Conservation (phyloP, 2,888 invertebrate species). For the Homarus gammarus region DNA sequence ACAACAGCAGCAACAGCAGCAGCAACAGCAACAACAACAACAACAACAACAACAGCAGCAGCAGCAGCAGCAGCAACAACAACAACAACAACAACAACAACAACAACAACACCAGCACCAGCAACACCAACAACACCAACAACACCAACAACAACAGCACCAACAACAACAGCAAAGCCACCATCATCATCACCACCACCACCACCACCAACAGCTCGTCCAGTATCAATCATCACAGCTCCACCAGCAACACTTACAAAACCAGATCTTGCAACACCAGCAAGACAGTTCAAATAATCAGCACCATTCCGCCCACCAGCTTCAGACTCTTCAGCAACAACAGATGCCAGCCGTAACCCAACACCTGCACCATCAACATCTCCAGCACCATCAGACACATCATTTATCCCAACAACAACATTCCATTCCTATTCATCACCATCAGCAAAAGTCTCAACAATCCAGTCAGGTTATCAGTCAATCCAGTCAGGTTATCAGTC, state of each 20-base stretch:
- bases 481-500: constrained; percentile 14
- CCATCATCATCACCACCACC: constrained; percentile 28
- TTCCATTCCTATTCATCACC: not conserved
- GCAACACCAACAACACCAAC: constrained; percentile 15
- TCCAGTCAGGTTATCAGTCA: constrained; percentile 20
- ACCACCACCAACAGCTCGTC: constrained; percentile 25
- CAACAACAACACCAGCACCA: constrained; percentile 41
- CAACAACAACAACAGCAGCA: constrained; percentile 51
- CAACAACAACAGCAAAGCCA: constrained; percentile 39
- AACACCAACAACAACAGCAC: constrained; percentile 9
- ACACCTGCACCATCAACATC: constrained; percentile 21
- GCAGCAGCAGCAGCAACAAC: constrained; percentile 43
- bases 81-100: constrained; percentile 29
- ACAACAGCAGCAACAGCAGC: constrained; percentile 27
- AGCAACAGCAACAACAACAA: constrained; percentile 44
- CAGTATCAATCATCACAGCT: not conserved
- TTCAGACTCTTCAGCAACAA: not conserved
- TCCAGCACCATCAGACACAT: not conserved
- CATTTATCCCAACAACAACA: constrained; percentile 1
- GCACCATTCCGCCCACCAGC: constrained; percentile 18
- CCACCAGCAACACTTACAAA: constrained; percentile 21
- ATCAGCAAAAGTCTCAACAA: constrained; percentile 16
- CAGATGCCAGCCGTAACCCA: constrained; percentile 1
- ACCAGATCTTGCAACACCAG: not conserved
- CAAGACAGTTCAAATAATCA: not conserved